A percentile compares a stretch with the other conserved stretches of the same genome.
Evolutionary conservation across 2,797 vertebrate genomes (phyloP).

Genomic region (Phrynocephalus vlangalii): DNA sequence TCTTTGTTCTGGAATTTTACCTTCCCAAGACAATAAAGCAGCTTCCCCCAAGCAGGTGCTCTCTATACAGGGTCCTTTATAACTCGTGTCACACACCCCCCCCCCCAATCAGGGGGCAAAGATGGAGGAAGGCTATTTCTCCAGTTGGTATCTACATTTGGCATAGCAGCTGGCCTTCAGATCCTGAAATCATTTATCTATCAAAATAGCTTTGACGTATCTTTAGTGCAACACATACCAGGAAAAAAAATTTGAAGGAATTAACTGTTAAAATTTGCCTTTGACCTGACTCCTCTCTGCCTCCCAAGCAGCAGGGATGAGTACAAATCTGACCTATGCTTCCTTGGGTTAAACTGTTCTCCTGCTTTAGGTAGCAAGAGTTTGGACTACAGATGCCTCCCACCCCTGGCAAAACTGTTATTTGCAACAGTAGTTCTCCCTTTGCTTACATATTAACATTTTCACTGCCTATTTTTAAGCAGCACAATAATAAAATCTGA

Average conservation of each 20-base stretch:
- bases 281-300: not conserved
- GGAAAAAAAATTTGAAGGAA: not conserved
- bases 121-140: not conserved
- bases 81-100: not conserved
- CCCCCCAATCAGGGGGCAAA: not conserved
- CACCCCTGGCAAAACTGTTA: not conserved
- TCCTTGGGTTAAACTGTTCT: not conserved
- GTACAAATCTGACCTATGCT: slow-evolving; percentile 37
- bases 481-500: not conserved
- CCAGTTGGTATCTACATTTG: slow-evolving; percentile 22
- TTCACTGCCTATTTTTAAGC: not conserved
- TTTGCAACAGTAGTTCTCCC: slow-evolving; percentile 24
- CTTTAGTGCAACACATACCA: slow-evolving; percentile 16
- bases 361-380: not conserved
- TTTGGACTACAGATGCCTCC: not conserved
- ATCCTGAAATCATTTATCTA: not conserved
- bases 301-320: not conserved
- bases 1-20: slow-evolving; percentile 50
- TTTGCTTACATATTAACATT: slow-evolving; percentile 27
- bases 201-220: slow-evolving; percentile 4
- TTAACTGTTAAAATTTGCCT: not conserved
- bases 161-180: not conserved
- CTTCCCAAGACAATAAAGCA: not conserved
- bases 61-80: not conserved
- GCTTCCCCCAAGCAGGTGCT: not conserved